Base-by-base conservation (phyloP, 2,888 invertebrate species). In the Drosophila atroscutellata region DNA sequence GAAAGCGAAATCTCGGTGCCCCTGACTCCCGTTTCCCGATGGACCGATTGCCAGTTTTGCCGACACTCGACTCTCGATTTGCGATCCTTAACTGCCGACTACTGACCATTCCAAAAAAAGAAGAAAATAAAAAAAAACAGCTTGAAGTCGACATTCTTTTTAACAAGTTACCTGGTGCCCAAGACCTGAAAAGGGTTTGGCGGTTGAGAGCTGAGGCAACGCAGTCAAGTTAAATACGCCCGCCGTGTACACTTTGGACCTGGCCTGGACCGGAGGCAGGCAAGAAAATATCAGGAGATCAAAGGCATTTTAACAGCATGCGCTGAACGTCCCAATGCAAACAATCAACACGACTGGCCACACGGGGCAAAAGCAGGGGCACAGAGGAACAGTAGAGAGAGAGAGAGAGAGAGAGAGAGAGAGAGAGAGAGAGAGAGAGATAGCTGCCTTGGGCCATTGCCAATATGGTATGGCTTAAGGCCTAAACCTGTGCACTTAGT, bases 251-350 rank as follows among this genome's bases (percentile, higher is more conserved):
- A 79, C 75, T 75, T 64, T 83, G 75, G 72, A 67, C 67, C 56
- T 24, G 68, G 62, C 63, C 62, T 58, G 52, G 72, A 55, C 49
- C 49, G 45, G 66, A 68, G 70, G 60, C 54, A 67, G 36, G 42
- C 54, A 77, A 61, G 81, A 76, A 90, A 90, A 90, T 91, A 87
- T 86, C 83, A 89, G 80, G 85, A 91, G 89, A 91, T 91, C 91
- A 91, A 91, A 91, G 83, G 91, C 86, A 91, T 91, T 91, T 91
- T 75, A 81, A 80, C 77, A 89, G 80, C 81, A 71, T 76, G 81
- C 83, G 90, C 83, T 81, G 81, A 83, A 76, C 81, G 68, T 67
- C 66, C 76, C 87, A 89, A 85, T 80, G 87, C 89, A 90, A 84
- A 88, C 90, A 89, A 89, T 89, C 89, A 85, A 90, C 87, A 89